Base-by-base conservation (phyloP, 2,888 invertebrate species). In the Eupithecia vulgata region DNA sequence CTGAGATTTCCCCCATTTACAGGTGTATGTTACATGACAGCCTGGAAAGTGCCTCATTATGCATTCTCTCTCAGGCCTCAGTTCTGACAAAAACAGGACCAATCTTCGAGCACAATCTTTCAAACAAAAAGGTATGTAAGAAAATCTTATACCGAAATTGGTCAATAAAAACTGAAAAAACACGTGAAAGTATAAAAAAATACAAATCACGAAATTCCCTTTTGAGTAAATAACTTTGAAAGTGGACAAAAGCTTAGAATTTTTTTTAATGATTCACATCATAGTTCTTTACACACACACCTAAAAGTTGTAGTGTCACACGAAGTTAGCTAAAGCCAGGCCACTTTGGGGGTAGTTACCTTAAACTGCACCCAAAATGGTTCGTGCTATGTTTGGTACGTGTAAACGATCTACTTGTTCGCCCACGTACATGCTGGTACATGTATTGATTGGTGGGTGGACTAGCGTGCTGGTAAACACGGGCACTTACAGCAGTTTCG, bases 391-490 rank as follows among this genome's bases (percentile, higher is more conserved):
- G 52, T 57, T 57, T 13, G 12, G 21, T 57, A 25, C 57, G 57
- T 57, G 57, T 25, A 25, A 12, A 25, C 12, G 12, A 12, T 13
- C 10, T 21, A 25, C n/a, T 21, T 25, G 57, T 52, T 30, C 30
- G 4, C 30, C 30, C 4, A 52, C 12, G 0, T 21, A 52, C 52
- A 10, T 52, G 21, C 52, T 21, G 52, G 10, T 48, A 3, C 52
- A 12, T 52, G 57, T 57, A 57, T 57, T 25, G 57, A 57, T 57
- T 57, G 57, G 21, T 57, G 25, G 52, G 0, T 21, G 12, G 21
- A 57, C 21, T 25, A 25, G 57, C 25, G 57, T 57, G 57, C 57
- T 57, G 57, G 57, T 25, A 57, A 57, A 57, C 57, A 57, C 57
- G 57, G 57, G 5, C 52, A 52, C 52, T 52, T 52, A 12, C 2